phyloP scores from a whole-genome alignment of 1,140 invertebrate genomes.

The Tachypleus tridentatus region DNA sequence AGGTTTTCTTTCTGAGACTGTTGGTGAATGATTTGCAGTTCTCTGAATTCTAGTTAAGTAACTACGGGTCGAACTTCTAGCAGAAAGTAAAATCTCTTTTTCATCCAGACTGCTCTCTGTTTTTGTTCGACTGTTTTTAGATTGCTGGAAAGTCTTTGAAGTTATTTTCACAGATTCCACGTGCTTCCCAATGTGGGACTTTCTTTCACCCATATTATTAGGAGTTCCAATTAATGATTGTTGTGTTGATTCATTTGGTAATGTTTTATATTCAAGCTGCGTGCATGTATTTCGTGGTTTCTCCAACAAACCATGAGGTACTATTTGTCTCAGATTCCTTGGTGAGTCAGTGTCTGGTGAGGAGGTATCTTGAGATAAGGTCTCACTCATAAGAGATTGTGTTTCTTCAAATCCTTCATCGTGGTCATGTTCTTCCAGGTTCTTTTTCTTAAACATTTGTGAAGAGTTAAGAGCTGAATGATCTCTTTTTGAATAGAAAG shows the following conservation, averaged over 20 bases:
- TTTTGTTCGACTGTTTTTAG: too few relatives aligned
- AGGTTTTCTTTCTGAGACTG: slow-evolving; percentile 17
- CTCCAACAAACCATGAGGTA: neutral
- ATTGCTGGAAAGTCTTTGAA: neutral
- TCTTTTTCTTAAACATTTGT: neutral
- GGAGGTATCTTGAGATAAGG: slow-evolving; percentile 11
- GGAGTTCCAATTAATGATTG: too few relatives aligned
- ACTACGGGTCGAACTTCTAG: slow-evolving; percentile 12
- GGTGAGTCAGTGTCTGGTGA: slow-evolving; percentile 19
- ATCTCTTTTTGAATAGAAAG: neutral
- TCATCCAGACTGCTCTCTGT: too few relatives aligned
- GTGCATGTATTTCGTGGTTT: too few relatives aligned
- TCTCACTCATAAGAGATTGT: slow-evolving; percentile 35
- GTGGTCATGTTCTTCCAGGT: slow-evolving; percentile 29
- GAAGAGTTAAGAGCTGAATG: neutral
- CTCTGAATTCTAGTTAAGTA: slow-evolving; percentile 10
- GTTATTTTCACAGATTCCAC: neutral
- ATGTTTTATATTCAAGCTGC: too few relatives aligned
- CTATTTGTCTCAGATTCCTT: slow-evolving; percentile 12
- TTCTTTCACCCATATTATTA: neutral
- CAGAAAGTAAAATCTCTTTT: slow-evolving; percentile 10
- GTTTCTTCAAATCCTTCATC: slow-evolving; percentile 86
- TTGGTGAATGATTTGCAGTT: slow-evolving; percentile 10
- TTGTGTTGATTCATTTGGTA: slow-evolving; percentile 1
- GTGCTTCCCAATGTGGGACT: neutral